Evolutionary conservation across 2,888 invertebrate genomes (phyloP).

Genomic region (Hypercompe scribonia): DNA sequence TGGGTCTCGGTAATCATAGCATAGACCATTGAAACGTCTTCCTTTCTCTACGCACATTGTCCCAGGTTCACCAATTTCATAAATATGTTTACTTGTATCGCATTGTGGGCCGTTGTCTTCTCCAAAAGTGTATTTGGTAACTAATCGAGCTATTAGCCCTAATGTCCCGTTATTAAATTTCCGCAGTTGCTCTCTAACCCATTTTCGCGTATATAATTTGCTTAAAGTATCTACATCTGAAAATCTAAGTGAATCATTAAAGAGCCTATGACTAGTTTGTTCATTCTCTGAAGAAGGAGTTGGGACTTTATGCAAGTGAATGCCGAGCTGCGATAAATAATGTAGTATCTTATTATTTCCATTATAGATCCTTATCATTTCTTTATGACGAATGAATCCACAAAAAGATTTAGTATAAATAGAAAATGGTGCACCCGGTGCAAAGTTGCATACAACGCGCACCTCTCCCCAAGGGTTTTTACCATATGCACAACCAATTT

Average conservation of each 20-base stretch:
- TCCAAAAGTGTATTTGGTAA: conserved; percentile 69
- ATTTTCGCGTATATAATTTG: conserved; percentile 61
- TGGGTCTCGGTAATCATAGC: conserved; percentile 75
- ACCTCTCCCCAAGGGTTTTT: conserved; percentile 63
- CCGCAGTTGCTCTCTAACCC: conserved; percentile 55
- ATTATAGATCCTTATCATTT: conserved; percentile 31
- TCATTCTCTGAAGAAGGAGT: conserved; percentile 7
- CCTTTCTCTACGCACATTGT: conserved; percentile 70
- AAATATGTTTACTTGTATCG: conserved; percentile 70
- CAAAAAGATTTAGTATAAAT: conserved; percentile 69
- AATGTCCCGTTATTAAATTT: conserved; percentile 63
- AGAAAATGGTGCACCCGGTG: conserved; percentile 75
- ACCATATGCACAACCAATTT: conserved; percentile 79
- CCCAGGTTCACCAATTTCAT: conserved; percentile 67
- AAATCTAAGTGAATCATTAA: conserved; percentile 36
- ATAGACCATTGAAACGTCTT: conserved; percentile 66
- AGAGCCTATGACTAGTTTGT: background rate
- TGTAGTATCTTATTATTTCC: conserved; percentile 49
- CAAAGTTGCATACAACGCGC: conserved; percentile 77
- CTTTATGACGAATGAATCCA: conserved; percentile 66
- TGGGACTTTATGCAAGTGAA: conserved; percentile 45
- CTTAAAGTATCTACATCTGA: conserved; percentile 66
- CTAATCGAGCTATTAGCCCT: conserved; percentile 67
- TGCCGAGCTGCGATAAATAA: conserved; percentile 58
- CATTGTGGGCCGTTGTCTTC: conserved; percentile 67